phyloP scores from a whole-genome alignment of 30 jellyfish, hydroid and myxozoan species.

The Turritopsis rubra region DNA sequence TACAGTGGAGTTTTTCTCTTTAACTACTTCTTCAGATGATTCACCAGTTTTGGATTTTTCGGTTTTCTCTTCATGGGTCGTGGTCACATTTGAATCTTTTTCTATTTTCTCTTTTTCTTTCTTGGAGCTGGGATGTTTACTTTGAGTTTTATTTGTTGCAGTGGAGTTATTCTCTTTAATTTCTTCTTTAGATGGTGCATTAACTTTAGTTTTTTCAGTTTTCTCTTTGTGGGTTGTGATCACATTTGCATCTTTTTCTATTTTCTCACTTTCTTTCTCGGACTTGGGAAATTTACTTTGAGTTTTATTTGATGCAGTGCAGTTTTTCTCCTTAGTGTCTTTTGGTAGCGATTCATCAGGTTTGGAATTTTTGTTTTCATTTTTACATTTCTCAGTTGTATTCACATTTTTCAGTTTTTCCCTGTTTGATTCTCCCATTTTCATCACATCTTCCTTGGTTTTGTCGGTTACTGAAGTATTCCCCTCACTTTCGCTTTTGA shows the following conservation, averaged over 20 bases:
- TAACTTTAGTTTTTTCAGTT: conserved; percentile 29
- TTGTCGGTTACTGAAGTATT: not conserved
- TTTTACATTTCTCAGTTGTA: not conserved
- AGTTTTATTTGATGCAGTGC: not conserved
- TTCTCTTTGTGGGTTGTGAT: not conserved
- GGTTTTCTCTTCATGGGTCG: conserved; percentile 1
- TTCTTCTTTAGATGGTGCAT: conserved; percentile 42
- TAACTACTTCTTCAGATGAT: too few species aligned
- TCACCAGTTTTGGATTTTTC: not conserved
- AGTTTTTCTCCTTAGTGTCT: not conserved
- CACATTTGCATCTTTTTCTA: not conserved
- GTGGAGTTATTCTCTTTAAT: conserved; percentile 53
- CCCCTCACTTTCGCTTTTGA: not conserved
- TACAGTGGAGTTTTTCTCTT: not conserved
- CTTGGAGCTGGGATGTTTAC: conserved; percentile 32
- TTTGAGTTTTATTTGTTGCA: conserved; percentile 43
- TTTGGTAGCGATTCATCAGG: not conserved
- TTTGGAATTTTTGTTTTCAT: not conserved
- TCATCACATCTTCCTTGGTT: not conserved
- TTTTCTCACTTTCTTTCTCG: not conserved
- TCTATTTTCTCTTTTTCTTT: conserved; percentile 19
- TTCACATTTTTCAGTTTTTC: not conserved
- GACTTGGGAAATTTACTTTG: not conserved
- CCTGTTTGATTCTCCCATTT: not conserved
- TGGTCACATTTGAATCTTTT: not conserved